phyloP scores from a whole-genome alignment of 2,113 vertebrate species.

The Syngnathus floridae region DNA sequence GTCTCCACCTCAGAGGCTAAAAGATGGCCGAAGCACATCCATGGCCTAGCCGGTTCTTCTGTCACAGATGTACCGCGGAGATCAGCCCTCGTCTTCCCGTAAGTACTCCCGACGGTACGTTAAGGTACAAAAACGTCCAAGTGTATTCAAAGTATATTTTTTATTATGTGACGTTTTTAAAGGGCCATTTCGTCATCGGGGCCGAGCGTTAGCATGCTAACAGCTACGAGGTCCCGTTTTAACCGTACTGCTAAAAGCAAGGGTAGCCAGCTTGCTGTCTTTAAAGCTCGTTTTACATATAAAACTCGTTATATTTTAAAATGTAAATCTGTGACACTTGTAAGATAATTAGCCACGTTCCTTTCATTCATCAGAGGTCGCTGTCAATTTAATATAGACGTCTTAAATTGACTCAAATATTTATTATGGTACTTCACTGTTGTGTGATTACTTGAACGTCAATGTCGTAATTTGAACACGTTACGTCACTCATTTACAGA shows the following conservation, averaged over 20 bases:
- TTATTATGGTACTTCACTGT: background rate
- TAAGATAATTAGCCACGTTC: background rate
- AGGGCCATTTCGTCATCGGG: background rate
- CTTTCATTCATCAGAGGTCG: background rate
- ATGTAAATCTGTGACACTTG: background rate
- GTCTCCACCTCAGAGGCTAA: constrained; percentile 51
- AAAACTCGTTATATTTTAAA: background rate
- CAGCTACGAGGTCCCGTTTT: constrained; percentile 1
- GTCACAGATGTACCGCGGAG: constrained; percentile 81
- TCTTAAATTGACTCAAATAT: background rate
- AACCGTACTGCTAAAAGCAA: constrained; percentile 10
- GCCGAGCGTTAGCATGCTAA: constrained; percentile 42
- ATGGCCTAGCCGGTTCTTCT: constrained; percentile 85
- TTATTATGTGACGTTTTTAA: background rate
- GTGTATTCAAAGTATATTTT: background rate
- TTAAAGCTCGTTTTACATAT: background rate
- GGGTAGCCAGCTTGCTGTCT: constrained; percentile 6
- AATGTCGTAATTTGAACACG: background rate
- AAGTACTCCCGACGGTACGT: constrained; percentile 30
- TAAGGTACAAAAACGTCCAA: background rate
- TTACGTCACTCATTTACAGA: background rate
- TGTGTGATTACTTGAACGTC: background rate
- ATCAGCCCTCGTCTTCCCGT: constrained; percentile 75
- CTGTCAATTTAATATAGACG: background rate
- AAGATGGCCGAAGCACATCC: constrained; percentile 86